These are phyloP conservation scores for Magallana nippona DNA, from an alignment of 2,888 invertebrate species.

Conservation along the genomic window DNA sequence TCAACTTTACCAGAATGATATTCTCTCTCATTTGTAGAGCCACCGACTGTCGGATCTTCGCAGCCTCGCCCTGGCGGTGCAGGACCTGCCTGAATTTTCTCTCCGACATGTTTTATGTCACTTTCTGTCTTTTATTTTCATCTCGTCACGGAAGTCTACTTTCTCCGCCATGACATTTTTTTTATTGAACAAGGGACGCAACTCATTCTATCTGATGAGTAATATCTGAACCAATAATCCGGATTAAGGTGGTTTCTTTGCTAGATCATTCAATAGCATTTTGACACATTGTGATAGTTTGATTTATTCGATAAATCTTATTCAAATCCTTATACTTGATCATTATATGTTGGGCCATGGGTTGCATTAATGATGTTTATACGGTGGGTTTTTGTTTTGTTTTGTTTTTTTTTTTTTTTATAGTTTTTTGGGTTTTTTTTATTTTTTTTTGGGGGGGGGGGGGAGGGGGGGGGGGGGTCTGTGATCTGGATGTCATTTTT, in stretches of 20 bases:
- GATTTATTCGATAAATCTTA: too few species aligned
- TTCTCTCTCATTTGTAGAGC: conserved; percentile 68
- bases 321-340: too few species aligned
- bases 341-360: too few species aligned
- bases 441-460: too few species aligned
- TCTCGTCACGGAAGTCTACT: conserved; percentile 59
- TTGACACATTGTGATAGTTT: too few species aligned
- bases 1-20: conserved; percentile 65
- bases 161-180: conserved; percentile 53
- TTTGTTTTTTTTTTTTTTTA: too few species aligned
- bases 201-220: conserved; percentile 35
- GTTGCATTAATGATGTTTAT: too few species aligned
- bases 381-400: too few species aligned
- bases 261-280: background rate
- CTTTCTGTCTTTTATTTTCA: conserved; percentile 27
- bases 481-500: too few species aligned
- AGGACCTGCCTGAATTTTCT: conserved; percentile 69
- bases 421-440: too few species aligned
- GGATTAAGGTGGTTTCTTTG: conserved; percentile 1
- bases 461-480: too few species aligned
- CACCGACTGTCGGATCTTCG: conserved; percentile 69
- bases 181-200: conserved; percentile 51
- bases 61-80: conserved; percentile 69
- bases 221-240: conserved; percentile 23
- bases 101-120: conserved; percentile 57